Base-by-base conservation (phyloP, 2,797 vertebrate genomes). In the Alectoris magna region DNA sequence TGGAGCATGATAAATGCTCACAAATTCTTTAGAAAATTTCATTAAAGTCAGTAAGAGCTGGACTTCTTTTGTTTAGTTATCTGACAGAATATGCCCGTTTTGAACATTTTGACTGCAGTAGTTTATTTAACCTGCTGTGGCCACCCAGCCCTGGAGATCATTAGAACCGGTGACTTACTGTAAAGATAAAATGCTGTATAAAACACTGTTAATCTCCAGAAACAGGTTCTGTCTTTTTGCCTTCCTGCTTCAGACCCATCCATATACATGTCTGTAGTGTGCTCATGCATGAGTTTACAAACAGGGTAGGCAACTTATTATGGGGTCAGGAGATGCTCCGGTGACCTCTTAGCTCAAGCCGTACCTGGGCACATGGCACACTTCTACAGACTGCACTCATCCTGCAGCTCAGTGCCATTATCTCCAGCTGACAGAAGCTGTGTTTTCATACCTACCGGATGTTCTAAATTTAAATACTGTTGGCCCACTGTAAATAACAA, bases 381-480 rank as follows among this genome's bases (percentile, higher is more conserved):
- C 38, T 46, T 5, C 36, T 29, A 23, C 63, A 89, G 55, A 21
- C 48, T 70, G 55, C 7, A 3, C 62, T 83, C 11, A 4, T 56
- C 38, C 72, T 70, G 62, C 39, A 46, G 11, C 56, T 34, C 76
- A 27, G 13, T 36, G n/a, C 31, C 64, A 34, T 41, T 72, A 1
- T 55, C 72, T 67, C 80, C 77, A 89, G 63, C 84, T 31, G 80
- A 68, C 84, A 85, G 59, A 64, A 76, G 83, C 10, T 3, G 23
- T n/a, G 82, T 86, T 84, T 86, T 94, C 44, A 5, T 92, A 83
- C 92, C 86, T 97, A 49, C 79, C 29, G 15, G 82, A 76, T 84
- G 84, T 80, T 88, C 71, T 36, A 70, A 79, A 82, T 95, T 94
- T 90, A 91, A 93, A 93, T 70, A 80, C 77, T 43, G 66, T 63